These are phyloP conservation scores for Chamaea fasciata DNA, from an alignment of 2,113 vertebrate genomes.

Conservation along the genomic window DNA sequence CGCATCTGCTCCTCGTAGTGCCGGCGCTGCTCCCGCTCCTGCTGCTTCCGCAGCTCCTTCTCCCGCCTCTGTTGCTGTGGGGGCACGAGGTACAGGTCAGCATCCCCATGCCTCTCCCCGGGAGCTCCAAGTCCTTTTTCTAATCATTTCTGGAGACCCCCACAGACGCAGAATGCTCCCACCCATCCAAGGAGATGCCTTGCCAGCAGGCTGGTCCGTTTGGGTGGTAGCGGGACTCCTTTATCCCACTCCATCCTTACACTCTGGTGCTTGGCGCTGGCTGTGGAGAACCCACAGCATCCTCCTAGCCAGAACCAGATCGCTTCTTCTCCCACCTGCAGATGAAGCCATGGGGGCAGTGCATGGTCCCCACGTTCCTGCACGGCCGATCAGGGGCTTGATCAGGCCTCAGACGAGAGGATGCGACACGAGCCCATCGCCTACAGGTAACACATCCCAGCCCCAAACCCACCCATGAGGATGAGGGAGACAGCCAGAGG, in stretches of 20 bases:
- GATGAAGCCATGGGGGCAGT: not conserved
- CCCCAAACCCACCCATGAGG: not conserved
- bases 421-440: fast-evolving
- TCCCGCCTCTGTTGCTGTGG: constrained; percentile 91
- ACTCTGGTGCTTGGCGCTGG: fast-evolving
- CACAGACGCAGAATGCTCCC: not conserved
- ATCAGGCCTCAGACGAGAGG: fast-evolving
- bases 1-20: constrained; percentile 94
- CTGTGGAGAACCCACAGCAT: not conserved
- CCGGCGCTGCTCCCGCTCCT: constrained; percentile 94
- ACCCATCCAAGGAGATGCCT: not conserved
- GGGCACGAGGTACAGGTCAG: not conserved
- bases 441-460: not conserved
- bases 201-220: not conserved
- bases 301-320: fast-evolving
- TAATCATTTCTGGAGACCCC: not conserved
- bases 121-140: not conserved
- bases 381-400: fast-evolving
- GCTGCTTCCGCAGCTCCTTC: constrained; percentile 94
- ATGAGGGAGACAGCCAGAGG: not conserved
- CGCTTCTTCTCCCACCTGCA: not conserved
- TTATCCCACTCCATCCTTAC: not conserved
- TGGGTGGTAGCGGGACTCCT: not conserved
- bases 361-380: not conserved
- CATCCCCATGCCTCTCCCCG: fast-evolving